These are phyloP conservation scores for Disparrhopalites patrizii DNA, from an alignment of 2,888 invertebrate species.

Conservation along the genomic window DNA sequence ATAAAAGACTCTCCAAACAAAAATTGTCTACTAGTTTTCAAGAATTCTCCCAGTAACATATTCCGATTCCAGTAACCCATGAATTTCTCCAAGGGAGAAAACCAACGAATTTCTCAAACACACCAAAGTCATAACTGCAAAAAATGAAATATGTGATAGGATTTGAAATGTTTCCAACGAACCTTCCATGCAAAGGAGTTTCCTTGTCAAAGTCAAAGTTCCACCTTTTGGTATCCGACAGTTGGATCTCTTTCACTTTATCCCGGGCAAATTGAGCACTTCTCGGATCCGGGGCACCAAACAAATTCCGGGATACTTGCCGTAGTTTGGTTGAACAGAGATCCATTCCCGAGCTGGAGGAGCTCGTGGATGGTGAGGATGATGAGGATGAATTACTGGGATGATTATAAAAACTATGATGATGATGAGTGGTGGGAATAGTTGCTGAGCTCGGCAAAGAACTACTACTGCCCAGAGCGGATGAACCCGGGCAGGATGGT, in stretches of 20 bases:
- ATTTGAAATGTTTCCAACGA: background rate
- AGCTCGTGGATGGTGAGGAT: background rate
- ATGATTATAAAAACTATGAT: constrained; percentile 3
- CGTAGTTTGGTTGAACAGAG: constrained; percentile 5
- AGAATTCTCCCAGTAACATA: too few species aligned
- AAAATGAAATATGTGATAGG: background rate
- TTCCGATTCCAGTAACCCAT: too few species aligned
- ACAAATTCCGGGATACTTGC: constrained; percentile 36
- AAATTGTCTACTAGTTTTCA: too few species aligned
- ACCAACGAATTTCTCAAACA: background rate
- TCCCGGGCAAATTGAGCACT: constrained; percentile 39
- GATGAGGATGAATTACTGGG: background rate
- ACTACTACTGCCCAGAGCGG: background rate
- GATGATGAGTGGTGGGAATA: background rate
- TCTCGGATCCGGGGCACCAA: constrained; percentile 42
- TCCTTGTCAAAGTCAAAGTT: constrained; percentile 46
- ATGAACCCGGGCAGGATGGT: constrained; percentile 4
- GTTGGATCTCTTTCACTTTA: constrained; percentile 35
- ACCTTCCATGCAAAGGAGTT: constrained; percentile 42
- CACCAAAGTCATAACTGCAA: too few species aligned
- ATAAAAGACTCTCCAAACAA: too few species aligned
- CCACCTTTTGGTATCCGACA: constrained; percentile 35
- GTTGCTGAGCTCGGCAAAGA: constrained; percentile 13
- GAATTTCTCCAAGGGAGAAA: background rate
- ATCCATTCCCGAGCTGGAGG: background rate